Conservation (phyloP, 2,113 vertebrate genomes). For the Sphyrna mokarran region DNA sequence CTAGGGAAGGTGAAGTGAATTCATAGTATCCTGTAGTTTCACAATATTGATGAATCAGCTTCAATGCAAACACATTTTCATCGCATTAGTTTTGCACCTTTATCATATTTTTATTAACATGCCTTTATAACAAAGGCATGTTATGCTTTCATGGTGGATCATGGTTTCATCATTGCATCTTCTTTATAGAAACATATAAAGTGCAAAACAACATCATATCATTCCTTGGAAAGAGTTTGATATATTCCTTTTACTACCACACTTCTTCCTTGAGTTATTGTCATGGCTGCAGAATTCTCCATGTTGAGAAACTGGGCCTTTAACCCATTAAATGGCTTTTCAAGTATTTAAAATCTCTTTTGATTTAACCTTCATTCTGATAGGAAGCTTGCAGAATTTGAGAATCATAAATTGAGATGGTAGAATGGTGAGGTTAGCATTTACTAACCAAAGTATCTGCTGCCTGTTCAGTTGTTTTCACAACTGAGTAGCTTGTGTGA, state of each 20-base stretch:
- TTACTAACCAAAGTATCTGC: background rate
- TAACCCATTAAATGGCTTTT: background rate
- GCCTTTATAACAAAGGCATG: background rate
- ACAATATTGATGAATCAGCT: background rate
- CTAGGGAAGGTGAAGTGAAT: background rate
- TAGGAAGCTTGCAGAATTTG: background rate
- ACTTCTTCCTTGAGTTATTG: background rate
- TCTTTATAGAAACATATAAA: background rate
- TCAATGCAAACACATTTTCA: background rate
- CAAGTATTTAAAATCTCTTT: background rate
- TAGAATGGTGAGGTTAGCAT: background rate
- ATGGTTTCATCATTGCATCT: background rate
- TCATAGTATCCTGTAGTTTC: background rate
- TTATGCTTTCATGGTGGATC: too few species aligned
- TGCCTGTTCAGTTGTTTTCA: background rate
- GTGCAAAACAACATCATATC: background rate
- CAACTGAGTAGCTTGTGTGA: background rate
- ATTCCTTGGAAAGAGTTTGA: background rate
- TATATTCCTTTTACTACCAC: background rate
- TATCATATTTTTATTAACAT: background rate
- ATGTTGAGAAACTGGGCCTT: background rate
- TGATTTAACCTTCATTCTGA: background rate
- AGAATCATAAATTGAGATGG: background rate
- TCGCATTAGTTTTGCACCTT: background rate
- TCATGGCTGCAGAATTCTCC: background rate